These are phyloP conservation scores for Bungarus multicinctus DNA, from an alignment of 2,113 vertebrate genomes.

Conservation along the genomic window DNA sequence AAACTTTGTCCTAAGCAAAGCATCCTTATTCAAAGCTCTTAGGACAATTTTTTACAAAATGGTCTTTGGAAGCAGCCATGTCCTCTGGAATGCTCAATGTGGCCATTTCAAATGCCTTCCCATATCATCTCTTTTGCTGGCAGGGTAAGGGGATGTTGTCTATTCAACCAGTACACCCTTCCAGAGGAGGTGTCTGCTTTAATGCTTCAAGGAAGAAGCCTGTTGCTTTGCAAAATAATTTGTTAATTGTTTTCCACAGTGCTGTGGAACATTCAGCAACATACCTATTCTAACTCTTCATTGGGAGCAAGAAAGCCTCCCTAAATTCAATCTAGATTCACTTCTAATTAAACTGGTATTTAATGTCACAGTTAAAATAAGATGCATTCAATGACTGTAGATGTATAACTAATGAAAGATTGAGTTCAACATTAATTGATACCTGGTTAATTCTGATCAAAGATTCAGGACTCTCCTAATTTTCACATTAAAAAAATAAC, in stretches of 20 bases:
- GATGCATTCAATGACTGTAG: not conserved
- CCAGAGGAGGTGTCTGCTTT: not conserved
- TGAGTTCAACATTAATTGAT: not conserved
- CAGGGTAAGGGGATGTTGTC: not conserved
- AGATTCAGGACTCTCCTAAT: not conserved
- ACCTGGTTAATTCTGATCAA: not conserved
- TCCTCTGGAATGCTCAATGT: not conserved
- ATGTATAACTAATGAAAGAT: not conserved
- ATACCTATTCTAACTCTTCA: not conserved
- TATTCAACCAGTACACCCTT: not conserved
- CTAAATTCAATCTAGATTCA: not conserved
- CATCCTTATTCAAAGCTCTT: not conserved
- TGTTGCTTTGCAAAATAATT: not conserved
- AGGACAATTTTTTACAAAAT: too few species aligned
- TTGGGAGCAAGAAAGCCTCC: not conserved
- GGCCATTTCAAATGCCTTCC: not conserved
- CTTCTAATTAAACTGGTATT: not conserved
- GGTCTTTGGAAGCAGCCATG: not conserved
- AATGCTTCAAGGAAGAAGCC: not conserved
- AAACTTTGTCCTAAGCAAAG: not conserved
- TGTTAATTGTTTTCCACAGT: not conserved
- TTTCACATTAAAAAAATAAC: not conserved
- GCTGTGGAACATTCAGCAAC: not conserved
- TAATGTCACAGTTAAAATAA: not conserved
- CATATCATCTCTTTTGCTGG: not conserved